These are phyloP conservation scores for Ferdinandea cuprea DNA, from an alignment of 2,888 invertebrate genomes.

Conservation along the genomic window DNA sequence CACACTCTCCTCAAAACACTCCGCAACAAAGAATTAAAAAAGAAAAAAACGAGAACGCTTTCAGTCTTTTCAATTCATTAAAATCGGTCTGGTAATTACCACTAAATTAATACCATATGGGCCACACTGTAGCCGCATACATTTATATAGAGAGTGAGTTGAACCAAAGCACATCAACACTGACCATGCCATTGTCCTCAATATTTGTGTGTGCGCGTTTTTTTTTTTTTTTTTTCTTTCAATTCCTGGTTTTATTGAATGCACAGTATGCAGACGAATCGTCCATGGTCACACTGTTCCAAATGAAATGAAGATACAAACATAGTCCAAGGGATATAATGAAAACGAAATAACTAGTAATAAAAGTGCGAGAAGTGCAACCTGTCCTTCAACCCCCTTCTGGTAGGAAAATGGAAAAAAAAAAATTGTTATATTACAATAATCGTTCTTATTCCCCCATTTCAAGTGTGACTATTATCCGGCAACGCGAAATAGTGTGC, in stretches of 20 bases:
- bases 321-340: slow-evolving; percentile 67
- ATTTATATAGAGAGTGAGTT: slow-evolving; percentile 1
- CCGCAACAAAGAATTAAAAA: slow-evolving; percentile 33
- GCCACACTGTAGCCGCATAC: slow-evolving; percentile 46
- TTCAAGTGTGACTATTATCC: slow-evolving; percentile 32
- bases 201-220: too few species aligned
- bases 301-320: slow-evolving; percentile 71
- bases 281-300: slow-evolving; percentile 70
- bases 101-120: slow-evolving; percentile 75
- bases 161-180: slow-evolving; percentile 16
- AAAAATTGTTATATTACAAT: slow-evolving; percentile 61
- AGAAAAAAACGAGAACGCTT: slow-evolving; percentile 46
- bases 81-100: slow-evolving; percentile 75
- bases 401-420: slow-evolving; percentile 30
- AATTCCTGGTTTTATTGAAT: slow-evolving; percentile 52
- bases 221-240: background rate
- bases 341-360: slow-evolving; percentile 37
- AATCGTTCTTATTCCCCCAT: slow-evolving; percentile 60
- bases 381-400: slow-evolving; percentile 50
- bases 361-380: slow-evolving; percentile 54
- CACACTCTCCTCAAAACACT: slow-evolving; percentile 38
- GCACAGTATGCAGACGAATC: slow-evolving; percentile 55
- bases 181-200: slow-evolving; percentile 68
- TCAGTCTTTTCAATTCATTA: slow-evolving; percentile 73
- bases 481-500: slow-evolving; percentile 46